Conservation (phyloP, 2,113 vertebrate genomes). For the Myodes glareolus region DNA sequence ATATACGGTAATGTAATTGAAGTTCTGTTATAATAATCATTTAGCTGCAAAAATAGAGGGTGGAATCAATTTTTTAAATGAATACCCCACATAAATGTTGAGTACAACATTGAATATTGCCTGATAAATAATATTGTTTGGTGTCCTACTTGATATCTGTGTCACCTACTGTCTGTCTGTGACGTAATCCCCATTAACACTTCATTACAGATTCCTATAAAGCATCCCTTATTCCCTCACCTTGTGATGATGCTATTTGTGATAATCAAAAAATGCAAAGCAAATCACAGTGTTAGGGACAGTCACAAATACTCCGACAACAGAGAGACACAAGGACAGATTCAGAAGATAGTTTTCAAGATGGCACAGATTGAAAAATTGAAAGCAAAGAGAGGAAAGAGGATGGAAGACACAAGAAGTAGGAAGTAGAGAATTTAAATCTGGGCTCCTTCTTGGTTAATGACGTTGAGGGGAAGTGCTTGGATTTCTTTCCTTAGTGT, state of each 20-base stretch:
- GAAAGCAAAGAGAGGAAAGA: background rate
- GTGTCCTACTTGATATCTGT: background rate
- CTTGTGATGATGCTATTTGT: background rate
- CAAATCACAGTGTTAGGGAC: background rate
- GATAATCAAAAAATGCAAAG: background rate
- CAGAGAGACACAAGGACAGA: background rate
- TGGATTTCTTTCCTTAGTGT: background rate
- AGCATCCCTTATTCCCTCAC: background rate
- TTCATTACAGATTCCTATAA: background rate
- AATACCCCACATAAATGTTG: background rate
- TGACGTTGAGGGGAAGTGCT: too few relatives aligned
- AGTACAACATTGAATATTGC: background rate
- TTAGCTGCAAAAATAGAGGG: background rate
- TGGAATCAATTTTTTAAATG: background rate
- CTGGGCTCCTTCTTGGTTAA: background rate
- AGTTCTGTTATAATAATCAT: background rate
- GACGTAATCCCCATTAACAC: background rate
- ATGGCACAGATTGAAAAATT: background rate
- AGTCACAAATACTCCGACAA: background rate
- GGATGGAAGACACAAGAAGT: background rate
- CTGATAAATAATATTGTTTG: background rate
- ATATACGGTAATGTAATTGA: background rate
- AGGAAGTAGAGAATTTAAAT: background rate
- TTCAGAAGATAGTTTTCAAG: background rate
- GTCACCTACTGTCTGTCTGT: background rate